Evolutionary conservation across 2,113 vertebrate genomes (phyloP), one percentile per base, ranked within the genome.

Genomic region (Malurus cyaneus): DNA sequence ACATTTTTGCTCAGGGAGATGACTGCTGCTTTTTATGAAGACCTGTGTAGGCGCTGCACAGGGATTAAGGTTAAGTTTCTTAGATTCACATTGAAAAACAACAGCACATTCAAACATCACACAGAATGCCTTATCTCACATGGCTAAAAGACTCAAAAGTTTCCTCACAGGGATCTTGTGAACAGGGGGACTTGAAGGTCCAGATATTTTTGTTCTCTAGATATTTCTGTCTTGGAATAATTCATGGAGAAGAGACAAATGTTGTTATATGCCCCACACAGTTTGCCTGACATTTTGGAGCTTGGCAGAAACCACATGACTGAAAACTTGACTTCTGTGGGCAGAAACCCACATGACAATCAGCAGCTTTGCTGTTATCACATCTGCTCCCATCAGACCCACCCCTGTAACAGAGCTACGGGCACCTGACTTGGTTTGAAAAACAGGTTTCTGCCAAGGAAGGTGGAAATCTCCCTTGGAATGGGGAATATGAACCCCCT

Each of bases 141-240:
- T 5, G 47, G 32, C 54, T 34, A 32, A 66, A 66, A 34, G 60
- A 59, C 16, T 8, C 2, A 28, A 24, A 24, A 69, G 16, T 31
- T 88, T 41, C 15, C 20, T 72, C 36, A 18, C 0, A 1, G 17
- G 14, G 46, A 59, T 49, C 14, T 71, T 10, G 26, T 54, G 70
- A 79, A 41, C 0, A 0, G 0, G 0, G 32, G 23, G 49, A 65
- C 2, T 8, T 12, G 53, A 36, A 89, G 44, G 17, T 29, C 52
- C 41, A 21, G 47, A 49, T 13, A 52, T 29, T 62, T 18, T 46
- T 72, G 6, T 34, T 86, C 77, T 78, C 25, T 11, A 69, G 8
- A 12, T 62, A 41, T 53, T 82, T 93, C 7, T 34, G 32, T 50
- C 60, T 53, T 62, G 36, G 44, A 84, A 76, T 71, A 89, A 71